Evolutionary conservation across 2,888 invertebrate genomes (phyloP).

Genomic region (Hypomecis atomaria): DNA sequence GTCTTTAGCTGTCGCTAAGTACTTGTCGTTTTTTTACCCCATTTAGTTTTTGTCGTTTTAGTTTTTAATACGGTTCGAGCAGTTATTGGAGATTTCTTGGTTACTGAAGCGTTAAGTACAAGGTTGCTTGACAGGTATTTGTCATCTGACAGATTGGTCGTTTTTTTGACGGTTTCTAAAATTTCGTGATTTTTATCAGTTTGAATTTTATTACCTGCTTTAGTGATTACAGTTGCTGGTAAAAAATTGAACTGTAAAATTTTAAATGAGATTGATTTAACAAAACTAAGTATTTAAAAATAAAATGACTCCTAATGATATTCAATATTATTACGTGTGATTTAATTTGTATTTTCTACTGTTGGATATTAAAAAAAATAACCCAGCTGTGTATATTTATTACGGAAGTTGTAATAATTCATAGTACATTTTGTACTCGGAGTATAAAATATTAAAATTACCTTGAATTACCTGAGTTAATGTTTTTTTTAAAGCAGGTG

Average conservation of each 20-base stretch:
- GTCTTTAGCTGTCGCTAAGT: constrained; percentile 43
- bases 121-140: constrained; percentile 65
- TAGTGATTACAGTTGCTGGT: neutral
- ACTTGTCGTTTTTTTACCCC: constrained; percentile 39
- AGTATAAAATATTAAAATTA: constrained; percentile 13
- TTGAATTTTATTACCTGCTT: constrained; percentile 1
- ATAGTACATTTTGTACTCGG: constrained; percentile 13
- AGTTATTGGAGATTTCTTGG: constrained; percentile 62
- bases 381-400: neutral
- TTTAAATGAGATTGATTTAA: neutral
- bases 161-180: constrained; percentile 37
- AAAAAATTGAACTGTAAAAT: neutral
- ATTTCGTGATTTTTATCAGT: constrained; percentile 16
- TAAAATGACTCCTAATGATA: no score
- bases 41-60: constrained; percentile 34
- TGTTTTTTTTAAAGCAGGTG: constrained; percentile 34
- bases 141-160: constrained; percentile 27
- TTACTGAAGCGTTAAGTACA: constrained; percentile 71
- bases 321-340: no score
- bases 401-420: neutral
- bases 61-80: constrained; percentile 46
- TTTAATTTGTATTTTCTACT: no score
- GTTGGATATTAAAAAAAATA: no score
- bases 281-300: no score
- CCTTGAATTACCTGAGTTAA: constrained; percentile 8